Conservation (phyloP, 1,140 invertebrate species). For the Eulimnadia texana region DNA sequence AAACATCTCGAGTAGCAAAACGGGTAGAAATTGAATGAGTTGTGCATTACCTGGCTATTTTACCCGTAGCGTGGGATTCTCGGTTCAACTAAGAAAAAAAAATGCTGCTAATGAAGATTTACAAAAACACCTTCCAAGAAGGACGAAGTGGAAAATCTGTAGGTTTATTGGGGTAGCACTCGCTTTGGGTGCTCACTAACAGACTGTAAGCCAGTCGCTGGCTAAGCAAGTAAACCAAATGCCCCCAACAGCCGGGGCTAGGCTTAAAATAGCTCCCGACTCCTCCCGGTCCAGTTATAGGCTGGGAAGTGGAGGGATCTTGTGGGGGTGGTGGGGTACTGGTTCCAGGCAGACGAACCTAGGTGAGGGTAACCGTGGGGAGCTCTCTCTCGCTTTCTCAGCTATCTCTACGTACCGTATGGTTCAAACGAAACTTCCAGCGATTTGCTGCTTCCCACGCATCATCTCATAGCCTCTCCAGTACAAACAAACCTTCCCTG, state of each 20-base stretch:
- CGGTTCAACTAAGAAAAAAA: no score
- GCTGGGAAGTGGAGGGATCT: neutral
- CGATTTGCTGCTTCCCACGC: neutral
- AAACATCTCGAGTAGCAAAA: no score
- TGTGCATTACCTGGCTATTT: no score
- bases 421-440: neutral
- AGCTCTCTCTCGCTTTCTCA: no score
- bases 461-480: neutral
- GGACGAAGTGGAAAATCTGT: neutral
- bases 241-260: neutral
- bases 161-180: neutral
- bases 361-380: no score
- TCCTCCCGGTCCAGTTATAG: no score
- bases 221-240: neutral
- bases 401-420: no score
- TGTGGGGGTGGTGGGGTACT: neutral
- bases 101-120: no score
- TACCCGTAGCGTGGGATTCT: no score
- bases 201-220: neutral
- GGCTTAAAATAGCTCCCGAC: neutral
- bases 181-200: neutral
- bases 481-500: neutral
- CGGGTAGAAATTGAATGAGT: no score
- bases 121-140: neutral
- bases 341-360: neutral